Conservation (phyloP, 2,888 invertebrate species). For the Tenthredo amoena region DNA sequence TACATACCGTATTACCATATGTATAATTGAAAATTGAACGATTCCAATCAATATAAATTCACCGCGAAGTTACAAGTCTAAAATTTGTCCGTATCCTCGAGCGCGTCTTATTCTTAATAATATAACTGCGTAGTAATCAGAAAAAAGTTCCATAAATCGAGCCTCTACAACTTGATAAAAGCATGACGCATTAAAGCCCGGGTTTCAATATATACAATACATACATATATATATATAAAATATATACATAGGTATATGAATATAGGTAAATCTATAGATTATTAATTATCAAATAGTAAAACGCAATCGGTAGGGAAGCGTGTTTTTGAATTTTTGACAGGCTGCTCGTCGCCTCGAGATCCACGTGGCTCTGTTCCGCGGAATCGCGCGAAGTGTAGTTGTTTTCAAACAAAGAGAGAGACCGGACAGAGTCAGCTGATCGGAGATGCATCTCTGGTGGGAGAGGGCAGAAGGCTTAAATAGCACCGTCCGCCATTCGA, state of each 20-base stretch:
- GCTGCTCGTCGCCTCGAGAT: conserved; percentile 37
- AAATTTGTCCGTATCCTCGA: background rate
- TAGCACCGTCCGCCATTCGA: conserved; percentile 71
- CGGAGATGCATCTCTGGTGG: conserved; percentile 67
- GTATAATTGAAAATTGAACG: background rate
- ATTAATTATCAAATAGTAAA: background rate
- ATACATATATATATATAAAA: background rate
- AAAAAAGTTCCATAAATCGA: background rate
- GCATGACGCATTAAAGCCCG: background rate
- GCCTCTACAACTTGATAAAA: background rate
- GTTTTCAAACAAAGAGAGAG: conserved; percentile 75
- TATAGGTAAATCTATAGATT: background rate
- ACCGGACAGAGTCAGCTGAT: conserved; percentile 74
- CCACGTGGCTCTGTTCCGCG: conserved; percentile 57
- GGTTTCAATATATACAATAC: background rate
- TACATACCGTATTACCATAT: background rate
- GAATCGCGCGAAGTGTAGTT: conserved; percentile 62
- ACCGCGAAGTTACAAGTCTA: background rate
- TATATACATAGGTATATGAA: too few relatives aligned
- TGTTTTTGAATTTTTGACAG: conserved; percentile 45
- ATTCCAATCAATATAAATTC: background rate
- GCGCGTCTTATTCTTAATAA: background rate
- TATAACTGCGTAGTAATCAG: conserved; percentile 1
- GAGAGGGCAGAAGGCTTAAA: conserved; percentile 73
- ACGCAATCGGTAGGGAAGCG: conserved; percentile 11